Base-by-base conservation (phyloP, 2,888 invertebrate species). In the Meteorus cinctellus region DNA sequence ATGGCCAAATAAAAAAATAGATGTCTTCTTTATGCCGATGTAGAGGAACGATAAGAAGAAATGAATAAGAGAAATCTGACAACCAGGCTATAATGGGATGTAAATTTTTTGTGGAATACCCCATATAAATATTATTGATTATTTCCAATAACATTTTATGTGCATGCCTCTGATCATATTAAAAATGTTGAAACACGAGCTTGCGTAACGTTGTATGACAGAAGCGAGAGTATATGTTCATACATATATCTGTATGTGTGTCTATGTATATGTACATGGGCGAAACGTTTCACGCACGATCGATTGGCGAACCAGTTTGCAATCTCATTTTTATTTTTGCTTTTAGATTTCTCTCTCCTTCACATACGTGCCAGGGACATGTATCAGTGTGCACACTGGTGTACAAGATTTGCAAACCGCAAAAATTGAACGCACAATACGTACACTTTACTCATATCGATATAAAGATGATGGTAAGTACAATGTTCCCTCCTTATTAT, bases 261-360 rank as follows among this genome's bases (percentile, higher is more conserved):
- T 55, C 4, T 55, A 19, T 10, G 55, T 74, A 10, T 65, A 27
- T 66, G n/a, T 27, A 68, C 24, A 14, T 31, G 34, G 29, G 24
- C 62, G 66, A 60, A 24, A 62, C 34, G 59, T 36, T 59, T 70
- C 70, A 70, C 63, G 69, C 74, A 70, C 55, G 55, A 75, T 70
- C 65, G 68, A 75, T 70, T 59, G 69, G 59, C 72, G 34, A 66
- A 67, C 70, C 70, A 63, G 65, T 75, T 70, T 65, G n/a, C 63
- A 48, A 65, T 68, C 41, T 75, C 62, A 41, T 69, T 34, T 68
- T 73, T 67, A 6, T 67, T 66, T 72, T 48, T 63, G 45, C 48
- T 73, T 55, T 41, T 72, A 34, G 27, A 51, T 63, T 65, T 71
- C 51, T 63, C 69, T 75, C 41, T 69, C 65, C 51, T 19, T 45